phyloP scores from a whole-genome alignment of 2,797 vertebrate species.

The Macropus fuliginosus region DNA sequence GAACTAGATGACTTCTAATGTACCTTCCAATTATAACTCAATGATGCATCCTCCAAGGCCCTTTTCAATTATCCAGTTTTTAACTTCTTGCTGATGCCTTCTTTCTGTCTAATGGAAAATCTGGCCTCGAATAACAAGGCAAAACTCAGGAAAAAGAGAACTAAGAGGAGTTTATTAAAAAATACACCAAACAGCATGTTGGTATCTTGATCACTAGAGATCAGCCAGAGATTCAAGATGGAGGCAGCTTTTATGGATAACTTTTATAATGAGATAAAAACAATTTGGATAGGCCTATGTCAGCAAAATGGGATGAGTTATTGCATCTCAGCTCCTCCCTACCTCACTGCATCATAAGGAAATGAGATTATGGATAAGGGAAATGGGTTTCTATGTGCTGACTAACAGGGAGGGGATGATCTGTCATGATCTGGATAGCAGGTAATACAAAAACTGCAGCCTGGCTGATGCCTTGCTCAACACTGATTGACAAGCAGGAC shows the following conservation, averaged over 20 bases:
- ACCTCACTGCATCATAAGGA: neutral
- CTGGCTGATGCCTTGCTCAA: neutral
- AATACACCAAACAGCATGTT: neutral
- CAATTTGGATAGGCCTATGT: neutral
- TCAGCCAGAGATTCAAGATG: neutral
- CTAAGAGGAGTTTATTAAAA: neutral
- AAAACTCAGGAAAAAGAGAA: neutral
- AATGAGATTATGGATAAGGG: neutral
- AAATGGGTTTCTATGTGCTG: neutral
- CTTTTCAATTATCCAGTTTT: neutral
- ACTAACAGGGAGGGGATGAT: neutral
- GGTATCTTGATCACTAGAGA: neutral
- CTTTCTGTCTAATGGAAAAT: neutral
- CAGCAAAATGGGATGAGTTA: neutral
- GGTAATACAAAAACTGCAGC: neutral
- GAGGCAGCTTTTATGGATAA: neutral
- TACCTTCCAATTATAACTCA: neutral
- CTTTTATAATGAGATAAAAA: neutral
- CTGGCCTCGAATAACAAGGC: neutral
- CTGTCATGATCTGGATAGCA: neutral
- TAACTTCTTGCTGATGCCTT: neutral
- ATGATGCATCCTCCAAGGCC: neutral
- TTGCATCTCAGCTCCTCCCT: neutral
- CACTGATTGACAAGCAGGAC: neutral
- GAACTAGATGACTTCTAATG: neutral